A percentile compares a stretch with the other conserved stretches of the same genome.
These are phyloP conservation scores for Toxostoma redivivum DNA, from an alignment of 2,113 vertebrate species.

Conservation along the genomic window DNA sequence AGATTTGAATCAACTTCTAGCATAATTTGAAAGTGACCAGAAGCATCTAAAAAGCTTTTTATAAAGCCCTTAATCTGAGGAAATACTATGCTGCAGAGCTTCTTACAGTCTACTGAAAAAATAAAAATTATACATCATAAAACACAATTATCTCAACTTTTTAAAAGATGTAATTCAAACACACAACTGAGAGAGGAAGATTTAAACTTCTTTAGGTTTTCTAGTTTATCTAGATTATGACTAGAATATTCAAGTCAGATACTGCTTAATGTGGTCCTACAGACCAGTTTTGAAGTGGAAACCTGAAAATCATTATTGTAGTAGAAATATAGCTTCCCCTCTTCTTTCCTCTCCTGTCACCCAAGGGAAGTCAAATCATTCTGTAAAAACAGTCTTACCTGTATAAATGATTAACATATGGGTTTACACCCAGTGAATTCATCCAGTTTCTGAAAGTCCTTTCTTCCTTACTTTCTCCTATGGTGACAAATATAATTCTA, in stretches of 20 bases:
- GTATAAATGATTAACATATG: conserved; percentile 91
- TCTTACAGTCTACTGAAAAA: not conserved
- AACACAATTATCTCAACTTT: not conserved
- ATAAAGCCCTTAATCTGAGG: not conserved
- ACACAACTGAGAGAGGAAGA: not conserved
- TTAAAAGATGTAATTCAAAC: fast-evolving
- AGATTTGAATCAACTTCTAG: not conserved
- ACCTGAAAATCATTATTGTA: not conserved
- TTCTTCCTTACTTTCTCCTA: conserved; percentile 92
- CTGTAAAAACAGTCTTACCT: conserved; percentile 71
- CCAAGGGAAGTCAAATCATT: not conserved
- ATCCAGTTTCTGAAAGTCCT: conserved; percentile 98
- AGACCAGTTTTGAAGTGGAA: not conserved
- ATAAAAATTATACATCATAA: not conserved
- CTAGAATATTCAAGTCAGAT: not conserved
- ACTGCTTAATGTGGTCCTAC: not conserved
- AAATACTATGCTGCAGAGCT: not conserved
- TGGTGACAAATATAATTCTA: conserved; percentile 5
- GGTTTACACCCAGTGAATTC: conserved; percentile 93
- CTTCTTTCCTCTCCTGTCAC: not conserved
- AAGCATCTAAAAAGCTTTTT: not conserved
- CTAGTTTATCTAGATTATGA: not conserved
- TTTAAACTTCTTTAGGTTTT: not conserved
- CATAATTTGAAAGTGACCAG: not conserved
- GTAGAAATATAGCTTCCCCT: not conserved